Conservation (phyloP, 2,888 invertebrate species). For the Ectemnius continuus region DNA sequence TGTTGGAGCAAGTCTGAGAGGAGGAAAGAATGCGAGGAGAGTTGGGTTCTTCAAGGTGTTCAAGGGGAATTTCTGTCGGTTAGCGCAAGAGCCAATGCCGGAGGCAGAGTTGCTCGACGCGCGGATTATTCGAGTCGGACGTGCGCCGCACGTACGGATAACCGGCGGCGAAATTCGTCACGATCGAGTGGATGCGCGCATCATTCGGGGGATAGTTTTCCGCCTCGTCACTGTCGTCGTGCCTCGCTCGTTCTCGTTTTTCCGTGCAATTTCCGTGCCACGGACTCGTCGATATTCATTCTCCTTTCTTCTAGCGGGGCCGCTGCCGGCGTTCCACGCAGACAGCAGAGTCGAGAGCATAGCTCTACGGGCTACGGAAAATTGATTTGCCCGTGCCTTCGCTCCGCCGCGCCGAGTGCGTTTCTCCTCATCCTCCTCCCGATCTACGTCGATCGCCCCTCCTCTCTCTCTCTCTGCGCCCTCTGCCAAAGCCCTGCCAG, state of each 20-base stretch:
- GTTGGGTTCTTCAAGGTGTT: too few species aligned
- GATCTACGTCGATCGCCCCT: background rate
- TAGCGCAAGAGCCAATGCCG: too few species aligned
- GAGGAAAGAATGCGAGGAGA: too few species aligned
- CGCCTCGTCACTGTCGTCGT: constrained; percentile 1
- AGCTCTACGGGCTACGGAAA: constrained; percentile 35
- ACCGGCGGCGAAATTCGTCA: constrained; percentile 46
- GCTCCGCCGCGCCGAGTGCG: background rate
- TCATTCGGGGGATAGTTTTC: constrained; percentile 42
- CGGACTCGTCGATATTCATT: constrained; percentile 58
- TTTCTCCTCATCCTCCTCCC: background rate
- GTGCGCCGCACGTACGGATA: constrained; percentile 45
- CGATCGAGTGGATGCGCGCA: constrained; percentile 35
- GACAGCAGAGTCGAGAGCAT: constrained; percentile 20
- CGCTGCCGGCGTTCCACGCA: constrained; percentile 30
- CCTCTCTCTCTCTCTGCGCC: background rate
- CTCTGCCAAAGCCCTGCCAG: too few species aligned
- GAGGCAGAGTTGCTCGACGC: too few species aligned
- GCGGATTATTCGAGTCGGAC: too few species aligned
- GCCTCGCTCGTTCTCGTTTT: constrained; percentile 11
- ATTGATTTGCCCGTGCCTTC: constrained; percentile 47
- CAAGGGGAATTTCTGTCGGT: too few species aligned
- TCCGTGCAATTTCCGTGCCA: constrained; percentile 54
- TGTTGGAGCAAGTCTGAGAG: too few species aligned
- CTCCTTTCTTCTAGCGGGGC: constrained; percentile 41